These are phyloP conservation scores for Diaperis boleti DNA, from an alignment of 2,888 invertebrate genomes.

Conservation along the genomic window DNA sequence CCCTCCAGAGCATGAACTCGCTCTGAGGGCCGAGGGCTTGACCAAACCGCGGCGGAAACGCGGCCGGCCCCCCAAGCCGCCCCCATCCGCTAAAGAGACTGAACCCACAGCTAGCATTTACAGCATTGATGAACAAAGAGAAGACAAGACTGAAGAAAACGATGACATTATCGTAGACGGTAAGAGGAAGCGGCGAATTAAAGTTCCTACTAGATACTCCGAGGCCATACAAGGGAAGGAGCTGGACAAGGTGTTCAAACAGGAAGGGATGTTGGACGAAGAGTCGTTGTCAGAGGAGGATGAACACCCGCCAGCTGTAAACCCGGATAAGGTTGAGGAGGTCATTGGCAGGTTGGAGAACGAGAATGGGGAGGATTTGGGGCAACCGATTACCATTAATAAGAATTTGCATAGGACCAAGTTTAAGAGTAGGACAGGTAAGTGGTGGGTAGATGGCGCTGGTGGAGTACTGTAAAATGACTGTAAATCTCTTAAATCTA, in stretches of 20 bases:
- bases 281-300: conserved; percentile 51
- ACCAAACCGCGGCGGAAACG: conserved; percentile 77
- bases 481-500: too few relatives aligned
- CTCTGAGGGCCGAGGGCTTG: conserved; percentile 74
- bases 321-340: conserved; percentile 60
- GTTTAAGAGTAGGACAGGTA: conserved; percentile 19
- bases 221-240: conserved; percentile 76
- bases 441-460: background rate
- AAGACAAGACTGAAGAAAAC: conserved; percentile 50
- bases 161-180: conserved; percentile 67
- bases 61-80: conserved; percentile 76
- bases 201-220: conserved; percentile 73
- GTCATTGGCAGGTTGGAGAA: conserved; percentile 78
- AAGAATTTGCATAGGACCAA: conserved; percentile 53
- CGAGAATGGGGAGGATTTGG: conserved; percentile 71
- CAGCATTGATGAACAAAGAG: conserved; percentile 42
- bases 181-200: conserved; percentile 73
- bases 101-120: background rate
- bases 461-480: too few relatives aligned
- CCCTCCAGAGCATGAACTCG: conserved; percentile 74
- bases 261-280: conserved; percentile 77
- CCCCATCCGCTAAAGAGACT: background rate
- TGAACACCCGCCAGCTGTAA: conserved; percentile 49
- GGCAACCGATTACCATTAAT: conserved; percentile 74
- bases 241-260: conserved; percentile 78